Percentiles rank a stretch among this genome's conserved stretches.
phyloP scores from a whole-genome alignment of 92 coral and sea anemone genomes.

The Paramuricea clavata region DNA sequence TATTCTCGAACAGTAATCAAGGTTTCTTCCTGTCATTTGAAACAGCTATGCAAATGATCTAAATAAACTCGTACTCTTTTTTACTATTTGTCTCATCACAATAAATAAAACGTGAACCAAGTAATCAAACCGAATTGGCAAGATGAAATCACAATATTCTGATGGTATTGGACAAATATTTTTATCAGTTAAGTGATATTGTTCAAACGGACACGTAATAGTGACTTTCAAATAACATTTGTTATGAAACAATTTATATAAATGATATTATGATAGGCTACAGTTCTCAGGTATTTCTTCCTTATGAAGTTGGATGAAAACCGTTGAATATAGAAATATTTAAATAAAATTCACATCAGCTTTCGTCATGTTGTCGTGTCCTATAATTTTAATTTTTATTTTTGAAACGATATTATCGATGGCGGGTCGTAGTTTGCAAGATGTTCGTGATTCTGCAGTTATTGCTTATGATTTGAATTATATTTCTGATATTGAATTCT shows the following conservation, averaged over 20 bases:
- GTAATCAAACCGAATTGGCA: too few species aligned
- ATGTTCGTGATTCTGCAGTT: conserved; percentile 21
- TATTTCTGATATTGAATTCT: conserved; percentile 20
- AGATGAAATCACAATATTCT: too few species aligned
- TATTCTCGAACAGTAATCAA: background rate
- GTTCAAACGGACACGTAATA: too few species aligned
- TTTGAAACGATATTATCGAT: background rate
- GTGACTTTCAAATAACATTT: too few species aligned
- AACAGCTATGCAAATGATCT: background rate
- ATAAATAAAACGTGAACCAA: background rate
- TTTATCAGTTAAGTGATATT: too few species aligned
- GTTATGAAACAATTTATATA: too few species aligned
- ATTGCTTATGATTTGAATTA: conserved; percentile 34
- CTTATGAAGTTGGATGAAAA: background rate
- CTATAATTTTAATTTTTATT: background rate
- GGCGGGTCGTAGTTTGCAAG: conserved; percentile 31
- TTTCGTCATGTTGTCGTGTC: background rate
- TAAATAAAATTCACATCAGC: background rate
- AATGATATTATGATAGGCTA: background rate
- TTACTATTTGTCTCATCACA: background rate
- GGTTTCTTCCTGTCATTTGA: background rate
- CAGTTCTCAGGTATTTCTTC: too few species aligned
- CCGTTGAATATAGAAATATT: background rate
- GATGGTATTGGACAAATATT: too few species aligned
- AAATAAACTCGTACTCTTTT: background rate